Conservation (phyloP, 1,140 invertebrate species). For the Anadara kagoshimensis region DNA sequence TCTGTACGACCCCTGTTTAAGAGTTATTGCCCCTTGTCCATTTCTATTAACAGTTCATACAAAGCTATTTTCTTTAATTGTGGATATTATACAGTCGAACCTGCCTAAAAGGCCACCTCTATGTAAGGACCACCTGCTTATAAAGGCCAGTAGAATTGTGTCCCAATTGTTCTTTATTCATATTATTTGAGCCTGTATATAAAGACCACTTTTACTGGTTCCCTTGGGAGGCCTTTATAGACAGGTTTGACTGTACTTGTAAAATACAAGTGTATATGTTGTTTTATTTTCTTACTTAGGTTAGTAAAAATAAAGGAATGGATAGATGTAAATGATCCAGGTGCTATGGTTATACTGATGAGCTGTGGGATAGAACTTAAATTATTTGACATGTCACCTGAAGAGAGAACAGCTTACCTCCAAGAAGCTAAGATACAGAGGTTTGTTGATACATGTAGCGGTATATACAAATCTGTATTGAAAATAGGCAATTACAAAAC, state of each 20-base stretch:
- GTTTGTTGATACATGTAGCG: conserved; percentile 69
- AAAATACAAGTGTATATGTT: not conserved
- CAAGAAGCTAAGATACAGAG: conserved; percentile 88
- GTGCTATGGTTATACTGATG: conserved; percentile 94
- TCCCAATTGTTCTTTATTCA: no score
- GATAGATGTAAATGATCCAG: conserved; percentile 98
- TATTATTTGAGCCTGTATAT: no score
- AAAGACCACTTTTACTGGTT: no score
- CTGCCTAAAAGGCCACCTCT: no score
- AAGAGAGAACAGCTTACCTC: conserved; percentile 84
- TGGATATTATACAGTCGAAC: no score
- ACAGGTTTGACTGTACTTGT: no score
- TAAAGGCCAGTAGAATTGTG: no score
- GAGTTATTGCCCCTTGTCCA: not conserved
- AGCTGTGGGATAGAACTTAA: conserved; percentile 94
- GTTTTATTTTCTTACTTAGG: conserved; percentile 77
- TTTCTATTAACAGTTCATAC: not conserved
- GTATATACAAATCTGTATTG: no score
- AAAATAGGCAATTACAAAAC: no score
- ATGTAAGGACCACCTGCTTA: no score
- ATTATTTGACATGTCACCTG: conserved; percentile 88
- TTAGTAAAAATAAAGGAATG: conserved; percentile 98
- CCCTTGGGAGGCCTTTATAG: no score
- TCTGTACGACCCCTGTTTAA: not conserved
- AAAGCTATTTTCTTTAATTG: no score